Base-by-base conservation (phyloP, 2,113 vertebrate genomes). In the Catharus minimus region DNA sequence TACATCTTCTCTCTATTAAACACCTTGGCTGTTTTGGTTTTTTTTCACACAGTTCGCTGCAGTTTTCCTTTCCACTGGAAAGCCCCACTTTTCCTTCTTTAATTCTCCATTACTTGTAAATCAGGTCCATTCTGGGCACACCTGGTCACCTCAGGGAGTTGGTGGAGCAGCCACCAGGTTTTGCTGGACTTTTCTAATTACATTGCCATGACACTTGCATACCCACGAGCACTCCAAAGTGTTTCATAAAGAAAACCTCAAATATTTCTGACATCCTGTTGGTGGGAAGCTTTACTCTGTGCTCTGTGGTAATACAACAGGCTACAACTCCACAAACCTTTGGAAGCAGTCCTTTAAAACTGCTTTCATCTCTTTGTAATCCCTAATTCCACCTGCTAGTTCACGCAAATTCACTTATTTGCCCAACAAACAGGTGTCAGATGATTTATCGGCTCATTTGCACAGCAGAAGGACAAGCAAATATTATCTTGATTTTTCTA, bases 241-340 rank as follows among this genome's bases (percentile, higher is more conserved):
- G 84, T 75, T 93, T 72, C 84, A 89, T 79, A 68, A 90, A 88
- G 39, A 67, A 86, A 86, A 53, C 39, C 57, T 64, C 33, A 56
- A 24, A 7, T 15, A 23, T 49, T 76, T 74, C n/a, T 68, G 53
- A 53, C 61, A 84, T 64, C 41, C 49, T 79, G 22, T 21, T 75
- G 53, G 57, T 75, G 69, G 38, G 62, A 53, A 84, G 58, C 55
- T 67, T 61, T 43, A 39, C 47, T 43, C 41, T 38, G 41, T 27
- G 32, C 57, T 57, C 69, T 67, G 11, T n/a, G 18, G 21, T 8
- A 22, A 44, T 10, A 44, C 32, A 60, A 47, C 18, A 41, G n/a
- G 49, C 47, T 43, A 24, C 22, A 78, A 39, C 18, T 53, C 16
- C 46, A 61, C 18, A 71, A 38, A 65, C 11, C 39, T 67, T 24